These are phyloP conservation scores for Harlomillsia oculata DNA, from an alignment of 1,140 invertebrate species.

Conservation along the genomic window DNA sequence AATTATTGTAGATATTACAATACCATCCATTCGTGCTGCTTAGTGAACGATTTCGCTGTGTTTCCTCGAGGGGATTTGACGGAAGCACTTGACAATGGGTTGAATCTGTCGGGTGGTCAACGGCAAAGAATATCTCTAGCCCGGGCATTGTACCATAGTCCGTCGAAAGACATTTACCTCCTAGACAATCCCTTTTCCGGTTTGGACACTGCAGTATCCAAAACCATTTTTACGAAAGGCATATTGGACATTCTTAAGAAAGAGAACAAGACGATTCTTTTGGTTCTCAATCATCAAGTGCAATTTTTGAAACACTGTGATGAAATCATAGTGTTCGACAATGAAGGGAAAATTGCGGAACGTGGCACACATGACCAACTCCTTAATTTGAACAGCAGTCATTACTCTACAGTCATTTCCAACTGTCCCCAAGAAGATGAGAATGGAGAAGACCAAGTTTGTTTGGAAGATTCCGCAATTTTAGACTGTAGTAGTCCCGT, in stretches of 20 bases:
- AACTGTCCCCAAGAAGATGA: neutral
- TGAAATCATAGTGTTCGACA: conserved; percentile 60
- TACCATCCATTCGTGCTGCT: conserved; percentile 58
- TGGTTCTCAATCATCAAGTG: conserved; percentile 78
- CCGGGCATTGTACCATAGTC: conserved; percentile 47
- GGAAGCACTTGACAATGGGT: conserved; percentile 76
- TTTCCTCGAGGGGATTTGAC: conserved; percentile 58
- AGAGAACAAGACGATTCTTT: conserved; percentile 63
- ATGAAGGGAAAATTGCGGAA: conserved; percentile 57
- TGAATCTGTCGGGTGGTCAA: conserved; percentile 61
- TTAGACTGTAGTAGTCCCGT: conserved; percentile 23
- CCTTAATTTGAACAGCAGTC: neutral
- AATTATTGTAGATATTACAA: conserved; percentile 16
- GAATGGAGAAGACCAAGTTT: neutral
- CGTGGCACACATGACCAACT: conserved; percentile 56
- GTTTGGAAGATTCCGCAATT: conserved; percentile 21
- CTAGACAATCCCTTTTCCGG: conserved; percentile 59
- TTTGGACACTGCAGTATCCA: conserved; percentile 74
- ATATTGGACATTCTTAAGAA: conserved; percentile 64
- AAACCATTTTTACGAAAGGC: conserved; percentile 73
- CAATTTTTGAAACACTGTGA: conserved; percentile 68
- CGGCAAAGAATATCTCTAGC: conserved; percentile 53
- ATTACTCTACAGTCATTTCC: neutral
- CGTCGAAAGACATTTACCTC: conserved; percentile 42
- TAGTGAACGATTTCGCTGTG: conserved; percentile 60